These are phyloP conservation scores for Heliconius sara DNA, from an alignment of 2,888 invertebrate genomes.

Conservation along the genomic window DNA sequence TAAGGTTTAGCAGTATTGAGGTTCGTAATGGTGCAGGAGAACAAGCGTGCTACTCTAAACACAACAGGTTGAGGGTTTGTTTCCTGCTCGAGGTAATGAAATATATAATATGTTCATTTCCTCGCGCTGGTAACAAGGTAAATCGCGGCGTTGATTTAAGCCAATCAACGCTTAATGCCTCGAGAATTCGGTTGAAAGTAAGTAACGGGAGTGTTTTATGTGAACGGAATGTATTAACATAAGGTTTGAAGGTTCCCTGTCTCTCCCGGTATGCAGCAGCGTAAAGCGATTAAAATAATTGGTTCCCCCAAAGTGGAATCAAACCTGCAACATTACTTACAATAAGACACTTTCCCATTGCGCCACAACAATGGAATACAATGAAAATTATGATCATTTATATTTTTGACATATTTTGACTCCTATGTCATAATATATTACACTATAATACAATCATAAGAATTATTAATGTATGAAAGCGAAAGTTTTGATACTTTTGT, in stretches of 20 bases:
- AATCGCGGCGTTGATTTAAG: neutral
- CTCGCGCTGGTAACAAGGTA: neutral
- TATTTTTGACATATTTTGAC: conserved; percentile 11
- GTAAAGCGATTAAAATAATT: too few relatives aligned
- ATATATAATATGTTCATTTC: too few relatives aligned
- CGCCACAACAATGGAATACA: too few relatives aligned
- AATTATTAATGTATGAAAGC: conserved; percentile 54
- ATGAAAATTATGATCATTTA: neutral
- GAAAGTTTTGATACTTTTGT: conserved; percentile 60
- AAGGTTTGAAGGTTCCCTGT: neutral
- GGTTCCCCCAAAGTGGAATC: too few relatives aligned
- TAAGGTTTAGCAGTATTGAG: too few relatives aligned
- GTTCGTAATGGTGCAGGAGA: neutral
- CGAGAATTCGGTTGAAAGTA: neutral
- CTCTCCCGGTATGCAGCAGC: too few relatives aligned
- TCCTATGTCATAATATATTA: conserved; percentile 17
- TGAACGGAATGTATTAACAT: too few relatives aligned
- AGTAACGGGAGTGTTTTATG: neutral
- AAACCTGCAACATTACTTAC: too few relatives aligned
- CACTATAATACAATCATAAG: conserved; percentile 41
- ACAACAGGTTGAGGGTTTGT: neutral
- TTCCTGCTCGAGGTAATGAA: too few relatives aligned
- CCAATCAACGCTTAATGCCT: neutral
- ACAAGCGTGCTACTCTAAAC: neutral
- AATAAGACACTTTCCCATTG: too few relatives aligned